Evolutionary conservation across 2,888 invertebrate genomes (phyloP).

Genomic region (Pseudanteris insignis): DNA sequence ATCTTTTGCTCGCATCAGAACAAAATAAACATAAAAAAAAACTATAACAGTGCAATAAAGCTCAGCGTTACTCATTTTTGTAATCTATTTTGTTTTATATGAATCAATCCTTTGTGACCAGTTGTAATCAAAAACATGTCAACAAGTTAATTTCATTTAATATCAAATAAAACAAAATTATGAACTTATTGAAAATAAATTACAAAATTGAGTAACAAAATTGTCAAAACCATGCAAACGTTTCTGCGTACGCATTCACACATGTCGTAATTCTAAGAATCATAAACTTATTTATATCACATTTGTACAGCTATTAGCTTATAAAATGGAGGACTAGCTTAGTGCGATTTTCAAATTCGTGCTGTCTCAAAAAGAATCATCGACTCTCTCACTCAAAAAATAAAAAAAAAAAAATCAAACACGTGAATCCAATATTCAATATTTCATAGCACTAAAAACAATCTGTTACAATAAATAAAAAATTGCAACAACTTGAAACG

Average conservation of each 20-base stretch:
- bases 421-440: conserved; percentile 3
- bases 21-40: conserved; percentile 49
- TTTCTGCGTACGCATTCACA: conserved; percentile 8
- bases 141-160: too few relatives aligned
- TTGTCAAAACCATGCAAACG: conserved; percentile 16
- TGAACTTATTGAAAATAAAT: conserved; percentile 20
- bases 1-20: conserved; percentile 9
- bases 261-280: conserved; percentile 8
- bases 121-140: too few relatives aligned
- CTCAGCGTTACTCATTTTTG: conserved; percentile 38
- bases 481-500: conserved; percentile 22
- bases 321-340: conserved; percentile 59
- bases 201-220: conserved; percentile 35
- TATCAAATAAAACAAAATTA: conserved; percentile 8
- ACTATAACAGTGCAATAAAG: conserved; percentile 47
- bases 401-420: too few relatives aligned
- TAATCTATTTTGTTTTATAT: conserved; percentile 30
- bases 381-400: conserved; percentile 18
- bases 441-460: conserved; percentile 27
- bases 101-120: too few relatives aligned
- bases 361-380: conserved; percentile 27
- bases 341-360: conserved; percentile 40
- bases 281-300: conserved; percentile 56
- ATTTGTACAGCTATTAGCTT: conserved; percentile 59
- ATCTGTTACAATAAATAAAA: conserved; percentile 31